phyloP scores from a whole-genome alignment of 2,888 invertebrate genomes.

The Eudasyphora cyanicolor region DNA sequence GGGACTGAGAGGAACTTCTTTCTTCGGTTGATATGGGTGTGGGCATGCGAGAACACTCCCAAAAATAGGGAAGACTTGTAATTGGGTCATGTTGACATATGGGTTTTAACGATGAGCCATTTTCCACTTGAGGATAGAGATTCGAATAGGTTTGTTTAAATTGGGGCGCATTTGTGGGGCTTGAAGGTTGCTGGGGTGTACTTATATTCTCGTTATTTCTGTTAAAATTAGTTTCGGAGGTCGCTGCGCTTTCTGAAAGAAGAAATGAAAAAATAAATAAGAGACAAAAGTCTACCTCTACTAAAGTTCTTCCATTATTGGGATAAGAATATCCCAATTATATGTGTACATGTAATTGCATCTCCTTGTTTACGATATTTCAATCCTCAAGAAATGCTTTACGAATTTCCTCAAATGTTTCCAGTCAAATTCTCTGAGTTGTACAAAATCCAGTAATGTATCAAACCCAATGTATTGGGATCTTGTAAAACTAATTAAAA shows the following conservation, averaged over 20 bases:
- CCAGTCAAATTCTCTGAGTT: too few relatives aligned
- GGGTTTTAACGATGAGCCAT: constrained; percentile 45
- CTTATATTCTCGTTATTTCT: constrained; percentile 71
- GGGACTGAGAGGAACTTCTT: constrained; percentile 22
- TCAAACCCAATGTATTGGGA: too few relatives aligned
- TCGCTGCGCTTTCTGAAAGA: constrained; percentile 60
- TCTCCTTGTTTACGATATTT: too few relatives aligned
- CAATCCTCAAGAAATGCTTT: too few relatives aligned
- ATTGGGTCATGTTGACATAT: constrained; percentile 10
- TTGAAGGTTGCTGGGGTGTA: constrained; percentile 23
- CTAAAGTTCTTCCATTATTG: too few relatives aligned
- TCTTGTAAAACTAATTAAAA: too few relatives aligned
- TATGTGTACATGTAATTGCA: too few relatives aligned
- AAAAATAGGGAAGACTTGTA: too few relatives aligned
- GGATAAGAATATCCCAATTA: too few relatives aligned
- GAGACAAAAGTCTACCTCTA: too few relatives aligned
- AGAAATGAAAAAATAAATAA: constrained; percentile 54
- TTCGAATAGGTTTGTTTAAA: constrained; percentile 25
- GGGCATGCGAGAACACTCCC: not conserved
- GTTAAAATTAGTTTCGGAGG: constrained; percentile 70
- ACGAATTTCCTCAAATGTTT: too few relatives aligned
- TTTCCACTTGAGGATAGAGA: constrained; percentile 31
- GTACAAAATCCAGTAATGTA: too few relatives aligned
- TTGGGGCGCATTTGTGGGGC: constrained; percentile 39
- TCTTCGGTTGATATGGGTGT: constrained; percentile 33